Percentiles rank a stretch among this genome's conserved stretches.
phyloP scores from a whole-genome alignment of 2,113 vertebrate genomes.

The Patagioenas fasciata region DNA sequence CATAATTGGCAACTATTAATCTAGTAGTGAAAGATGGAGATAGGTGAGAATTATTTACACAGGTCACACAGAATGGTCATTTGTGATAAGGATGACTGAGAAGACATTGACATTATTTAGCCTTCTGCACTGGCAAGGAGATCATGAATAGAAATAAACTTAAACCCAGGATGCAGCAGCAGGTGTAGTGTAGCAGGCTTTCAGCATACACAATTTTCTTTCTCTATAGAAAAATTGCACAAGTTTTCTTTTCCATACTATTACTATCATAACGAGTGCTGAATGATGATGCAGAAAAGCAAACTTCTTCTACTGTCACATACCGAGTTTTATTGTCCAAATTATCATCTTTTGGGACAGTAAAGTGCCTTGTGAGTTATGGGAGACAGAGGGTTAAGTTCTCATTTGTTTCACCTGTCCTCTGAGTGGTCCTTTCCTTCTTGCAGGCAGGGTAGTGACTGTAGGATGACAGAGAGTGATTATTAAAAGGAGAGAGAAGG shows the following conservation, averaged over 20 bases:
- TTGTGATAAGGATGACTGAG: constrained; percentile 67
- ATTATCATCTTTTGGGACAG: neutral
- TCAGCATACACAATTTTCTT: neutral
- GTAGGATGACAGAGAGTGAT: neutral
- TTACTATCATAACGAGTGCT: neutral
- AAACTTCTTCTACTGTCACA: neutral
- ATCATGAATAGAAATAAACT: constrained; percentile 40
- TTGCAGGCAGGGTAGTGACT: neutral
- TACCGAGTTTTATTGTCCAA: neutral
- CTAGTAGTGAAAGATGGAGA: constrained; percentile 60
- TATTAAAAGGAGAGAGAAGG: neutral
- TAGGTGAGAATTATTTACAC: constrained; percentile 60
- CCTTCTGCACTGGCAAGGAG: constrained; percentile 36
- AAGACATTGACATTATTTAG: constrained; percentile 48
- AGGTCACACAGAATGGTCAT: constrained; percentile 51
- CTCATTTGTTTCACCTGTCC: neutral
- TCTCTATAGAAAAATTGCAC: neutral
- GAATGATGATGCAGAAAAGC: neutral
- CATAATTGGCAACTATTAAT: constrained; percentile 77
- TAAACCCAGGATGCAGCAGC: constrained; percentile 7
- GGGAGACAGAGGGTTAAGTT: neutral
- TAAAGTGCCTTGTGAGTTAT: neutral
- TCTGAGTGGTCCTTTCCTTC: neutral
- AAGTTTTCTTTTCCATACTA: neutral
- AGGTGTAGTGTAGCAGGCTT: neutral